These are phyloP conservation scores for Herpetotheres cachinnans DNA, from an alignment of 2,113 vertebrate species.

Conservation along the genomic window DNA sequence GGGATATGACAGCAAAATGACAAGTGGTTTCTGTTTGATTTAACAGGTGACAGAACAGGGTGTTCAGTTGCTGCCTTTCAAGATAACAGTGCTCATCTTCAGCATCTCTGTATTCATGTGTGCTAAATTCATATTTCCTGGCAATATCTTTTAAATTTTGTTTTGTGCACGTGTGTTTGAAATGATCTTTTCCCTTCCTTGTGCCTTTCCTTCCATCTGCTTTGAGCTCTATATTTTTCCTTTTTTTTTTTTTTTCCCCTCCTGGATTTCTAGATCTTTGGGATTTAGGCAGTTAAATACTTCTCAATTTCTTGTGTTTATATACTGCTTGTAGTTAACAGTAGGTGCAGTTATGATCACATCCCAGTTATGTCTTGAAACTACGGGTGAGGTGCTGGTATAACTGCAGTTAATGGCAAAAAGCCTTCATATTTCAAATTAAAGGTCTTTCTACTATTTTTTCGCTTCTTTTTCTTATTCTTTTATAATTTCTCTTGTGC, in stretches of 20 bases:
- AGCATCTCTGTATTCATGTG: neutral
- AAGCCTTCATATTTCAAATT: neutral
- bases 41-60: neutral
- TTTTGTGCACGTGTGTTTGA: neutral
- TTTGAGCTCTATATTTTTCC: neutral
- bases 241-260: neutral
- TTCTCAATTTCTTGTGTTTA: neutral
- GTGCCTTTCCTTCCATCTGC: neutral
- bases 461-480: neutral
- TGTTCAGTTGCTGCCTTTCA: neutral
- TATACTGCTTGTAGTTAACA: neutral
- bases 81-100: neutral
- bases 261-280: neutral
- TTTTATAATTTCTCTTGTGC: neutral
- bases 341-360: neutral
- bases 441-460: neutral
- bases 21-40: neutral
- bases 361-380: neutral
- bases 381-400: neutral
- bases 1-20: neutral
- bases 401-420: neutral
- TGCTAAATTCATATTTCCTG: neutral
- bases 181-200: neutral
- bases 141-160: neutral
- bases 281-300: neutral